Evolutionary conservation across 2,888 invertebrate species (phyloP), one percentile per base, ranked within the genome.

Genomic region (Oscheius onirici): DNA sequence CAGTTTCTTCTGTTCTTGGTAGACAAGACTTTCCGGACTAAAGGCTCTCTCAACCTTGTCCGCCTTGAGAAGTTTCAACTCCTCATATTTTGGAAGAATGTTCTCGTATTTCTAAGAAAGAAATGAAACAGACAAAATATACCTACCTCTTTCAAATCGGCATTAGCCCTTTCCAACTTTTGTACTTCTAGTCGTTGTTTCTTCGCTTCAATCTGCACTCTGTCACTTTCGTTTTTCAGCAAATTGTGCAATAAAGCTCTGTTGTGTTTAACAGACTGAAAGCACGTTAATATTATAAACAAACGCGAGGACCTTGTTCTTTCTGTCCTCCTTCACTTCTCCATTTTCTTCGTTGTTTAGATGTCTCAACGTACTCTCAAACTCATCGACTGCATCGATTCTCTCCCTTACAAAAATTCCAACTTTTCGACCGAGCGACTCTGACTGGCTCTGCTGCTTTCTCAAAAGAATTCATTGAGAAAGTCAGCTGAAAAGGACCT

Each of bases 361-460:
- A 49, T 63, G 11, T n/a, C 26, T 26, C 6, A 63, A 26, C 1
- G 26, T 20, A 15, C 13, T n/a, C 1, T 46, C 24, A n/a, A 63
- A 63, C 46, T 63, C 63, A 49, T 63, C 63, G 1, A 49, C 49
- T 10, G 49, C 63, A 1, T 28, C n/a, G n/a, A 28, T 49, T 46
- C 49, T 46, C 49, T 63, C 63, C 20, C 46, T 49, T 8, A 15
- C 34, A 11, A 46, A 63, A 5, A 63, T 63, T 15, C 34, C 34
- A 10, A 26, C 26, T 46, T 28, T 63, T 3, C 63, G 44, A 1
- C 46, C 63, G 5, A 63, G 34, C 3, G 20, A 41, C 11, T 41
- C 43, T 6, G 58, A 22, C 22, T 61, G 44, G 3, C 26, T 41
- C 15, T 44, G 28, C 13, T 26, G 61, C 41, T 44, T 61, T 22